These are phyloP conservation scores for Lycocorax pyrrhopterus DNA, from an alignment of 2,113 vertebrate species.

Conservation along the genomic window DNA sequence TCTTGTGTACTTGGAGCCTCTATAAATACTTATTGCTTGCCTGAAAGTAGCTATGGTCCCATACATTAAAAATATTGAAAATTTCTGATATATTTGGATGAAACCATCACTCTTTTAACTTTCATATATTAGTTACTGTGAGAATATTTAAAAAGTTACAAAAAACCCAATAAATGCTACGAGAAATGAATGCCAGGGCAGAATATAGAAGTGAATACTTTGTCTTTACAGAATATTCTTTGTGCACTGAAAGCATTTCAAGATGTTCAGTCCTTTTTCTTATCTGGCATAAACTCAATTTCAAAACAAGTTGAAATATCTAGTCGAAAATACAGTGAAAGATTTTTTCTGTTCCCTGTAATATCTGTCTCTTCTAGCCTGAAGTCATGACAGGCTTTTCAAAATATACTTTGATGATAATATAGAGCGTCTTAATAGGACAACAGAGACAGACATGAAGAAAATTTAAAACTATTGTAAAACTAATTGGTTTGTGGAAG, in stretches of 20 bases:
- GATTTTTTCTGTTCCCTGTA: neutral
- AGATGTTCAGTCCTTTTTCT: neutral
- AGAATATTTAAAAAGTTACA: neutral
- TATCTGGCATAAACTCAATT: neutral
- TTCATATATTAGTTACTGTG: neutral
- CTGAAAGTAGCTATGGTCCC: neutral
- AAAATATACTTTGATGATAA: neutral
- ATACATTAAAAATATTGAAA: neutral
- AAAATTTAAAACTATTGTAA: neutral
- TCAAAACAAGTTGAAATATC: neutral
- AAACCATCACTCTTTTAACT: neutral
- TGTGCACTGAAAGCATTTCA: neutral
- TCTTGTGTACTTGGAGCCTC: neutral
- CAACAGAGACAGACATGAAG: neutral
- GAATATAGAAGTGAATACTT: neutral
- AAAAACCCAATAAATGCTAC: neutral
- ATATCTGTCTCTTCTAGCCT: neutral
- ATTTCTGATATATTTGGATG: neutral
- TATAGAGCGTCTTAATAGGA: neutral
- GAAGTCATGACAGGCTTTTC: neutral
- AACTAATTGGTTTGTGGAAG: neutral
- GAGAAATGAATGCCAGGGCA: neutral
- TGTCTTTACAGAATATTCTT: neutral
- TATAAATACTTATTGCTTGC: neutral
- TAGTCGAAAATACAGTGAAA: neutral